A percentile compares a stretch with the other conserved stretches of the same genome.
phyloP scores from a whole-genome alignment of 2,797 vertebrate genomes.

The Capromys pilorides region DNA sequence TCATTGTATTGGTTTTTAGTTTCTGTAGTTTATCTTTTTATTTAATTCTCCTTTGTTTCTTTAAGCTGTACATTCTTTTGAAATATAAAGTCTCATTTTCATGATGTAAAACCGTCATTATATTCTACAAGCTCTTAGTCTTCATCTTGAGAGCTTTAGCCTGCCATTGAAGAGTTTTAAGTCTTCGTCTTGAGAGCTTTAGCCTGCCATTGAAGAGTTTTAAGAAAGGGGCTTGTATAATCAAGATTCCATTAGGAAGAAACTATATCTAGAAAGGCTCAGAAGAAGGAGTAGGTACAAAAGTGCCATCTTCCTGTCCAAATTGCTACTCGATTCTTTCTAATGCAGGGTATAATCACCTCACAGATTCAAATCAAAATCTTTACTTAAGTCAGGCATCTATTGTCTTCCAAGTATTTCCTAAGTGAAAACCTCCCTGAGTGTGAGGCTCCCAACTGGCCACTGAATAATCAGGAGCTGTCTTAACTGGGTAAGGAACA shows the following conservation, averaged over 20 bases:
- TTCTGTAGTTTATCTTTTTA: not conserved
- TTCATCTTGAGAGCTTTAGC: conserved; percentile 35
- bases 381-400: not conserved
- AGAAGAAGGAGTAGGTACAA: not conserved
- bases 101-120: not conserved
- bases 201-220: not conserved
- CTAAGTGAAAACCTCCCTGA: conserved; percentile 44
- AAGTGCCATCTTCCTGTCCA: not conserved
- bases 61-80: not conserved
- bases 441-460: conserved; percentile 31
- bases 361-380: not conserved
- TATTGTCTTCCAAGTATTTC: not conserved
- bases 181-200: conserved; percentile 31
- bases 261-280: not conserved
- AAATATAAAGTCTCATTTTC: not conserved
- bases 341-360: not conserved
- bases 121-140: not conserved
- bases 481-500: conserved; percentile 5
- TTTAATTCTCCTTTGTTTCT: not conserved
- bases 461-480: not conserved
- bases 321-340: not conserved
- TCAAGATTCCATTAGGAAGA: conserved; percentile 31
- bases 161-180: not conserved
- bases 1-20: not conserved
- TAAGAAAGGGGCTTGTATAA: not conserved